phyloP scores from a whole-genome alignment of 2,797 vertebrate species.

The Onychomys torridus region DNA sequence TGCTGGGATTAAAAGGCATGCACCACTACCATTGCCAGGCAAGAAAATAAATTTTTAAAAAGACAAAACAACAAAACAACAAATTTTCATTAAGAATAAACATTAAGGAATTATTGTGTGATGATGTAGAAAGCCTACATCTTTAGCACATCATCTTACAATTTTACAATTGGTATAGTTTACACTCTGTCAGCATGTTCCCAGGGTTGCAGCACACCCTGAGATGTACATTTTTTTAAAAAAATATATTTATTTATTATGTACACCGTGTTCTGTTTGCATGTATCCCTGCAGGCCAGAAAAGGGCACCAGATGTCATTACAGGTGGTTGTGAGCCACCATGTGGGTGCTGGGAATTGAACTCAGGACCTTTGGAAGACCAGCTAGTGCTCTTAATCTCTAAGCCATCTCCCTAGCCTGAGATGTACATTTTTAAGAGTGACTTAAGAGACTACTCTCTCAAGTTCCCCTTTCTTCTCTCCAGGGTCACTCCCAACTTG shows the following conservation, averaged over 20 bases:
- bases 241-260: too few relatives aligned
- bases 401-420: too few relatives aligned
- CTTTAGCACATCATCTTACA: background rate
- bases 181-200: background rate
- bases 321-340: too few relatives aligned
- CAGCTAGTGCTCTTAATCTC: too few relatives aligned
- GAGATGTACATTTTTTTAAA: background rate
- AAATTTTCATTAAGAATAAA: background rate
- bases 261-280: too few relatives aligned
- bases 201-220: background rate
- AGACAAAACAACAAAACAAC: background rate
- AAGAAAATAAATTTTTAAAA: background rate
- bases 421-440: background rate
- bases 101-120: background rate
- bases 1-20: background rate
- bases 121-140: background rate
- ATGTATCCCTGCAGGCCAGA: too few relatives aligned
- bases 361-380: too few relatives aligned
- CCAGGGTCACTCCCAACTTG: background rate
- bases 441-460: background rate
- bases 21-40: background rate
- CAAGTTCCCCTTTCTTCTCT: background rate
- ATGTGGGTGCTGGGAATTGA: too few relatives aligned
- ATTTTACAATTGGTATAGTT: constrained; percentile 28
- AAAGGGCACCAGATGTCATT: too few relatives aligned